phyloP scores from a whole-genome alignment of 35 echinoderm and acorn worm genomes.

The Holothuria glaberrima region DNA sequence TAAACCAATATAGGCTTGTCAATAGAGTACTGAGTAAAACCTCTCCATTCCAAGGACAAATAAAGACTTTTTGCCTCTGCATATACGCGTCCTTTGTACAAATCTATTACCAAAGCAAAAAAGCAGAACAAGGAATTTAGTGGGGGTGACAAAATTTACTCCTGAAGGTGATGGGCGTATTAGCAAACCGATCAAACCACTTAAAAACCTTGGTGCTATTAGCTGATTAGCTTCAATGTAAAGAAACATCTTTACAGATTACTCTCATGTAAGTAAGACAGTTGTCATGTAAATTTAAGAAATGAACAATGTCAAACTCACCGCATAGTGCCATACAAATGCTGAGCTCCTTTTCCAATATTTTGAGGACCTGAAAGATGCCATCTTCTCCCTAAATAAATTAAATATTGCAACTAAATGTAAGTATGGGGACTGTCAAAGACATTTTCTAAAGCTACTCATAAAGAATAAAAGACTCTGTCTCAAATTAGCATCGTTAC shows the following conservation, averaged over 20 bases:
- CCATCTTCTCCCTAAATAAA: slow-evolving; percentile 23
- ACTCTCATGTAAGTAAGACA: neutral
- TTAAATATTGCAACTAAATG: neutral
- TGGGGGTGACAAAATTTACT: neutral
- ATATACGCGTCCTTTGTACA: too few species aligned
- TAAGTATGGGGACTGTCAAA: neutral
- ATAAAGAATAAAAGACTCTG: too few species aligned
- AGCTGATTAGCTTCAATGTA: neutral
- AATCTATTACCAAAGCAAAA: too few species aligned
- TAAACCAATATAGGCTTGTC: too few species aligned
- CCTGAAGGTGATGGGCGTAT: neutral
- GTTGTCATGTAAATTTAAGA: neutral
- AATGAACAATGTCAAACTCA: neutral
- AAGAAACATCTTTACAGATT: neutral
- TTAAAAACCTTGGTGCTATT: too few species aligned
- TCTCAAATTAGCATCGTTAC: too few species aligned
- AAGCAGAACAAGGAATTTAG: neutral
- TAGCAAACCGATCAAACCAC: neutral
- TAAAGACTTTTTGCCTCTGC: too few species aligned
- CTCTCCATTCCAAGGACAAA: too few species aligned
- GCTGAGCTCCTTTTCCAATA: slow-evolving; percentile 13
- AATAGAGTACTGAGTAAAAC: too few species aligned
- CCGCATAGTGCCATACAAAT: slow-evolving; percentile 9
- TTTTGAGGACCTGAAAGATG: slow-evolving; percentile 10
- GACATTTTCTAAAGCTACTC: too few species aligned